phyloP scores from a whole-genome alignment of 2,888 invertebrate genomes.

The Muscina levida region DNA sequence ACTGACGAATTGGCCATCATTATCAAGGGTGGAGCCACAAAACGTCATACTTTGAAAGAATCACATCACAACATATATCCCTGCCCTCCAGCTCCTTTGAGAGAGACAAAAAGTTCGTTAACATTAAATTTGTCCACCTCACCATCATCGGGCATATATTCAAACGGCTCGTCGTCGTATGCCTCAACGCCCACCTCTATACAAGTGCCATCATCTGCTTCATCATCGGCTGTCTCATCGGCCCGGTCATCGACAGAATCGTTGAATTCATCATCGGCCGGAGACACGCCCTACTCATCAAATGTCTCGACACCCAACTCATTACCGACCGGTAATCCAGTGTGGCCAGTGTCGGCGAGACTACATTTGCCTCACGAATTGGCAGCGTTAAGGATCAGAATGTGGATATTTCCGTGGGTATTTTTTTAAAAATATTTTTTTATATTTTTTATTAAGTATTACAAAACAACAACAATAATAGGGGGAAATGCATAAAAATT shows the following conservation, averaged over 20 bases:
- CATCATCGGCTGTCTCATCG: constrained; percentile 57
- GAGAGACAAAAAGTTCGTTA: constrained; percentile 51
- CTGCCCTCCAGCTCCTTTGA: constrained; percentile 28
- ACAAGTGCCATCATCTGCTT: constrained; percentile 37
- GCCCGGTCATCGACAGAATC: constrained; percentile 71
- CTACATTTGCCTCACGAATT: constrained; percentile 80
- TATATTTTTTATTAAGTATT: constrained; percentile 31
- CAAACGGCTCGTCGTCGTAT: constrained; percentile 50
- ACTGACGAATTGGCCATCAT: constrained; percentile 67
- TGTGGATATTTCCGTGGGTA: constrained; percentile 81
- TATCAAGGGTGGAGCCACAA: constrained; percentile 56
- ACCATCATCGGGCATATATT: constrained; percentile 56
- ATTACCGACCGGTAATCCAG: constrained; percentile 67
- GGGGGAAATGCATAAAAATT: not conserved
- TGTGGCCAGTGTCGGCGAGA: constrained; percentile 67
- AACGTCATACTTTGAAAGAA: constrained; percentile 58
- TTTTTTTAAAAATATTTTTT: constrained; percentile 49
- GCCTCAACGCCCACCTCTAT: constrained; percentile 45
- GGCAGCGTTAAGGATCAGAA: constrained; percentile 80
- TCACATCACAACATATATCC: constrained; percentile 37
- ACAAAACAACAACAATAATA: not conserved
- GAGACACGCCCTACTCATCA: constrained; percentile 61
- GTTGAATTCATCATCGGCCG: constrained; percentile 69
- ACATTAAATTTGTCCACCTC: constrained; percentile 60
- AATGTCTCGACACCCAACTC: constrained; percentile 73